Conservation (phyloP, 2,888 invertebrate species). For the Timema podura region DNA sequence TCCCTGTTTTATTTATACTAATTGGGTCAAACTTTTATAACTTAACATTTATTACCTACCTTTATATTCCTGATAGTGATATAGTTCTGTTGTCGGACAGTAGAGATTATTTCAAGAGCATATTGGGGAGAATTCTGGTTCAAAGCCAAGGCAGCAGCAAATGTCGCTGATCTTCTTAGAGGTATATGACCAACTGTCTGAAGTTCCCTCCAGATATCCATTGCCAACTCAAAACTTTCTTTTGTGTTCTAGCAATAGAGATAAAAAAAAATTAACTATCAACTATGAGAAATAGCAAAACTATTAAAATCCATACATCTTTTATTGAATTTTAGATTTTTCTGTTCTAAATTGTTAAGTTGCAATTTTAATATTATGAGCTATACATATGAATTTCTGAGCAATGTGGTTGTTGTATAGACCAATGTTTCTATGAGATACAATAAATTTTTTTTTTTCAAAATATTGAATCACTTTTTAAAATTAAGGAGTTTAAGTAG, state of each 20-base stretch:
- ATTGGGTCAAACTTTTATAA: too few species aligned
- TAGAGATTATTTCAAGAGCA: constrained; percentile 62
- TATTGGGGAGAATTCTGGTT: constrained; percentile 63
- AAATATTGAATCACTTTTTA: neutral
- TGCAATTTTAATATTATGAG: too few species aligned
- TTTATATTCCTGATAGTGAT: constrained; percentile 66
- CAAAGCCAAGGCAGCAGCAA: constrained; percentile 62
- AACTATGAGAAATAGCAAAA: neutral
- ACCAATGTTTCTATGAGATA: neutral
- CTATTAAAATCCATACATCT: neutral
- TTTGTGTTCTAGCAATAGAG: constrained; percentile 60
- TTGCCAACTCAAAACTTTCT: constrained; percentile 60
- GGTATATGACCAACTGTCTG: constrained; percentile 53
- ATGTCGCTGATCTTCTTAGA: constrained; percentile 58
- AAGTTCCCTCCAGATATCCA: constrained; percentile 59
- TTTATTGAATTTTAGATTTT: neutral
- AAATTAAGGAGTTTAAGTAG: neutral
- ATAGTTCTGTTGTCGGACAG: constrained; percentile 54
- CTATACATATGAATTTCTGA: neutral
- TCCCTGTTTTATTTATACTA: too few species aligned
- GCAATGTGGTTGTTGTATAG: neutral
- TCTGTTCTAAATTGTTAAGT: too few species aligned
- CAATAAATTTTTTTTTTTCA: neutral
- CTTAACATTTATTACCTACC: constrained; percentile 41
- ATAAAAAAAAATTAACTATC: constrained; percentile 14